These are phyloP conservation scores for Uropsilus gracilis DNA, from an alignment of 2,113 vertebrate species.

Conservation along the genomic window DNA sequence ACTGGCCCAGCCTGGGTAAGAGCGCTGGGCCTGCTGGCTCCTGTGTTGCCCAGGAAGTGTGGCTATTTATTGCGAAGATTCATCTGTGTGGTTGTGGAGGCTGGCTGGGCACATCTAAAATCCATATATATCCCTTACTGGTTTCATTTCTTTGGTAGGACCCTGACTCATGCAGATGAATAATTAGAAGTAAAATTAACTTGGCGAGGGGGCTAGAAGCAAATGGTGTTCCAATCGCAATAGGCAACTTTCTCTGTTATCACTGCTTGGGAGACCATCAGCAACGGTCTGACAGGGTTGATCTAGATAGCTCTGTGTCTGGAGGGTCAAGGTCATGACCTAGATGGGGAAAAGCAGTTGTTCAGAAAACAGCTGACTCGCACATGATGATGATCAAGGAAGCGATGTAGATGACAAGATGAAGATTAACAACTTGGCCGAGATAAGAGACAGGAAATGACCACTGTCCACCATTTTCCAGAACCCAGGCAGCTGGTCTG, in stretches of 20 bases:
- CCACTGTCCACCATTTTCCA: background rate
- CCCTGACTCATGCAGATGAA: background rate
- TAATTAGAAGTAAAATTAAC: background rate
- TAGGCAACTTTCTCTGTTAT: background rate
- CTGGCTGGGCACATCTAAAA: background rate
- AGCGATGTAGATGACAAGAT: background rate
- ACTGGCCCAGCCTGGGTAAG: too few relatives aligned
- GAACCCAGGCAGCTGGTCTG: background rate
- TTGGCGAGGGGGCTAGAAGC: background rate
- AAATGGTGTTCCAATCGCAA: background rate
- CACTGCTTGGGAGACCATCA: background rate
- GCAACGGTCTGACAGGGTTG: background rate
- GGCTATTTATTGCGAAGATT: background rate
- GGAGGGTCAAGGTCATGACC: background rate
- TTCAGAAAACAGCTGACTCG: background rate
- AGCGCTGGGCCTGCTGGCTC: too few relatives aligned
- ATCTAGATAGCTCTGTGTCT: background rate
- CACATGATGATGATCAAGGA: background rate
- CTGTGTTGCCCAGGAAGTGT: background rate
- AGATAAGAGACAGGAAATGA: too few relatives aligned
- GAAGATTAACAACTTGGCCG: background rate
- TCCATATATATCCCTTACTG: background rate
- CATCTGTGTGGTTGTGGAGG: background rate
- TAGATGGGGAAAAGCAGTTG: background rate
- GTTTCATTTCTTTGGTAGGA: background rate